Conservation (phyloP, 2,113 vertebrate genomes). For the Catharus bicknelli region DNA sequence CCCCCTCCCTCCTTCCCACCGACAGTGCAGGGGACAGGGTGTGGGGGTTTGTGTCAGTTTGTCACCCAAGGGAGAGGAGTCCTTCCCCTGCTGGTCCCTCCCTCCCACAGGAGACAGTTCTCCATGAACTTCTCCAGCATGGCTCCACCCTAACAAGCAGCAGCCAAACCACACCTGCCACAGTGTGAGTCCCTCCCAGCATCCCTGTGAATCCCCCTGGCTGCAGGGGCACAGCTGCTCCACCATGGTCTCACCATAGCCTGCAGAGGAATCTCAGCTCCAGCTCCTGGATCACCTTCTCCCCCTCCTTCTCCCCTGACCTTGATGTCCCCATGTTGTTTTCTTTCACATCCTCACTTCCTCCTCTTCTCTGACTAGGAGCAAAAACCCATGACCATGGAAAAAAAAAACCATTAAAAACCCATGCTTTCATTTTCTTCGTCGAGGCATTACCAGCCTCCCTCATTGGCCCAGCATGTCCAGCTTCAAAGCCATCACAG, state of each 20-base stretch:
- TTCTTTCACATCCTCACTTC: neutral
- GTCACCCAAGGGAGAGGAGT: too few relatives aligned
- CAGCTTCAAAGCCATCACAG: neutral
- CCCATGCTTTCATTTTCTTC: neutral
- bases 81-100: too few relatives aligned
- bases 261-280: neutral
- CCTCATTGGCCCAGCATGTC: neutral
- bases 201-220: neutral
- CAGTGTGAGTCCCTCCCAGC: too few relatives aligned
- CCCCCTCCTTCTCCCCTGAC: neutral
- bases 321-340: neutral
- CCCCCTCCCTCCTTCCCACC: neutral
- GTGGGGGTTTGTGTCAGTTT: too few relatives aligned
- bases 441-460: neutral
- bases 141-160: too few relatives aligned
- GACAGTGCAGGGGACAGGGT: neutral
- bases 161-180: too few relatives aligned
- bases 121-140: too few relatives aligned
- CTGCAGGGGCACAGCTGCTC: neutral
- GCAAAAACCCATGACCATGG: neutral
- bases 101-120: too few relatives aligned
- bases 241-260: neutral
- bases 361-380: neutral
- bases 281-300: neutral
- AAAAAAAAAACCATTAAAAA: too few relatives aligned